Conservation (phyloP, 1,140 invertebrate species). For the Drosophila ohnishii region DNA sequence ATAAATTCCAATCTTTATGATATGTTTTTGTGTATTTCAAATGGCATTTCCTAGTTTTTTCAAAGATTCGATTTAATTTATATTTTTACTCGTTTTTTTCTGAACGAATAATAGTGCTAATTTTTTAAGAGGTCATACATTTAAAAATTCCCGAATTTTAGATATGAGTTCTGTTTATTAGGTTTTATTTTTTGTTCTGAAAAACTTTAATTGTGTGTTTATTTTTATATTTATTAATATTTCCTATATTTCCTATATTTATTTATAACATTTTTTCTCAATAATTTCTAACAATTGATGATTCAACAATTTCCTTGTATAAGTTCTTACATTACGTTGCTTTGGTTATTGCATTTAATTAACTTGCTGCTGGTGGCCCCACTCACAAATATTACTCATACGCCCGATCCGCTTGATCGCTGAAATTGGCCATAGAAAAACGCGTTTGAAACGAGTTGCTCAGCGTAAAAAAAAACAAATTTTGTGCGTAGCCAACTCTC, state of each 20-base stretch:
- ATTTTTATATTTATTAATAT: neutral
- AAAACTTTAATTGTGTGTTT: neutral
- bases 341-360: constrained; percentile 35
- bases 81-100: neutral
- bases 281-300: constrained; percentile 5
- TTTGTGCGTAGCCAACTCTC: constrained; percentile 34
- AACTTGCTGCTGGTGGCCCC: constrained; percentile 19
- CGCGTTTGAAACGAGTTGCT: constrained; percentile 59
- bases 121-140: neutral
- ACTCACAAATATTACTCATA: constrained; percentile 60
- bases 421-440: constrained; percentile 56
- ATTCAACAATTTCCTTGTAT: constrained; percentile 24
- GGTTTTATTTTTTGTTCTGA: neutral
- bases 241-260: neutral
- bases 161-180: too few relatives aligned
- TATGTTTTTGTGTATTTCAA: neutral
- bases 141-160: neutral
- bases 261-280: neutral
- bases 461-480: neutral
- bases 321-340: constrained; percentile 23
- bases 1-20: constrained; percentile 3
- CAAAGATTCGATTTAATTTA: neutral
- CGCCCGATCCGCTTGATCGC: constrained; percentile 24
- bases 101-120: neutral
- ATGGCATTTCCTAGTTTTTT: neutral